Conservation (phyloP, 2,888 invertebrate species). For the Myathropa florea region DNA sequence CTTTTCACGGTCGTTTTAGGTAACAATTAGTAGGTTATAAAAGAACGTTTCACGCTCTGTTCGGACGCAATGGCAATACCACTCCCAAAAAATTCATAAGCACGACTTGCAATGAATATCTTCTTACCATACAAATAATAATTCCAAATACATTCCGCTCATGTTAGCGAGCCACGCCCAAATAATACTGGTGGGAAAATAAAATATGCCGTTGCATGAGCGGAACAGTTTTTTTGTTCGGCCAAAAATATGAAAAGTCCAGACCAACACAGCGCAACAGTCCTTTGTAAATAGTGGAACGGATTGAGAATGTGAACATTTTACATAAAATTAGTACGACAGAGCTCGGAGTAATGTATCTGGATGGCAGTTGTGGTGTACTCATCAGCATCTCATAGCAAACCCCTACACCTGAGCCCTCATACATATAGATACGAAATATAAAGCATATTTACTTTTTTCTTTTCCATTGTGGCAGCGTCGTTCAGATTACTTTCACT, state of each 20-base stretch:
- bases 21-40: too few species aligned
- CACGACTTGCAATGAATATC: not conserved
- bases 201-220: not conserved
- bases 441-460: conserved; percentile 9
- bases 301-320: conserved; percentile 20
- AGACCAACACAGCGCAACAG: conserved; percentile 3
- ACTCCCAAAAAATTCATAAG: not conserved
- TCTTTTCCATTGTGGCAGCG: not conserved
- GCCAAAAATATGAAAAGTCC: not conserved
- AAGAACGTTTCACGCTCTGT: not conserved
- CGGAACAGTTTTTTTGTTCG: not conserved
- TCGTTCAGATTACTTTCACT: conserved; percentile 13
- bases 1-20: too few species aligned
- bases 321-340: conserved; percentile 28
- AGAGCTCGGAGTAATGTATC: not conserved
- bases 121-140: not conserved
- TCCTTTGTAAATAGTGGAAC: not conserved
- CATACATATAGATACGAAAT: not conserved
- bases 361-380: not conserved
- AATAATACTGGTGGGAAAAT: not conserved
- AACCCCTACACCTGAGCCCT: not conserved
- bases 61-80: not conserved
- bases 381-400: too few species aligned
- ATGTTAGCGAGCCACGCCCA: not conserved
- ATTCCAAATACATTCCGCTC: conserved; percentile 9